Base-by-base conservation (phyloP, 1,140 invertebrate species). In the Camponotus pennsylvanicus region DNA sequence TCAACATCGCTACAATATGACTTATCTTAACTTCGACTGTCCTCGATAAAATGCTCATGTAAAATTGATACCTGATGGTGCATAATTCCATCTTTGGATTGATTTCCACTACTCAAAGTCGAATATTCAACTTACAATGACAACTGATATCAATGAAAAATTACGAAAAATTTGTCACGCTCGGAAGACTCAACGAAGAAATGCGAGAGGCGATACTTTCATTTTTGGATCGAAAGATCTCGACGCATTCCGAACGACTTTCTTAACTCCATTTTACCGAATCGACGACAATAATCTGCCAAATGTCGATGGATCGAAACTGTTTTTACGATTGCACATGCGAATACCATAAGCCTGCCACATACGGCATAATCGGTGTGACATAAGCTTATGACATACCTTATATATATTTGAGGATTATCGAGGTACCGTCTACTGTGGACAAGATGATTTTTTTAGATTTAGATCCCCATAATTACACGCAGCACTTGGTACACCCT, bases 181-280 rank as follows among this genome's bases (percentile, higher is more conserved):
- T 73, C 79, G 79, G 79, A 83, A 83, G 79, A 83, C 69, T 55
- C 57, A 45, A 83, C 32, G n/a, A 75, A 83, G 37, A 63, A 83
- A 61, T 49, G 40, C 40, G 59, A 83, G 57, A 79, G 37, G 55
- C 40, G 40, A 83, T 83, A 83, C 79, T 83, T 83, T 75, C 67
- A 83, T 83, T 61, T 83, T 83, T 27, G 5, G 1, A 57, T 70
- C 49, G 55, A 59, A 80, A 57, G 0, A 57, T 59, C 52, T 69
- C 55, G 5, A 8, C n/a, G 37, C 42, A 61, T 42, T 32, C 13
- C 34, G n/a, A 77, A 52, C 18, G 15, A 73, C n/a, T 32, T 66
- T 70, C 4, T 18, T 32, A 40, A 6, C 18, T 13, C 34, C 21
- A 0, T 32, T 13, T 15, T 49, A 32, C 1, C 8, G 27, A 61